Percentiles rank a stretch among this genome's conserved stretches.
Conservation (phyloP, 2,797 vertebrate species). For the Corythornis leucogaster region DNA sequence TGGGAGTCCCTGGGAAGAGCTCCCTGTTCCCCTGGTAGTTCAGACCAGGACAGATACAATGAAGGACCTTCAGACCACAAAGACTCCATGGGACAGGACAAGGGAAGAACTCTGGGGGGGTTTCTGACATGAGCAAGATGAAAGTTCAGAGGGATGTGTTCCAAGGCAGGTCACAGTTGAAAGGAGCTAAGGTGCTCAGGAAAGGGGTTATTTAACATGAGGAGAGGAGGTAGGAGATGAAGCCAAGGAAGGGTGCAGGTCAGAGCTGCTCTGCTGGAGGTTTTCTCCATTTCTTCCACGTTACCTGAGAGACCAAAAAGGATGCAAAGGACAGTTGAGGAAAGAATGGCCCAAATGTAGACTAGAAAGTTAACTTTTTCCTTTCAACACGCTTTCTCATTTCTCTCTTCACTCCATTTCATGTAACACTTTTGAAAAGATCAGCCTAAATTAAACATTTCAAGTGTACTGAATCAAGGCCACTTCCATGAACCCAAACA, state of each 20-base stretch:
- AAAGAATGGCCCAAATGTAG: not conserved
- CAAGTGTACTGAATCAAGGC: not conserved
- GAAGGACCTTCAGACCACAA: not conserved
- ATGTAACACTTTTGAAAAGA: not conserved
- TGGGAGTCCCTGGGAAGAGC: not conserved
- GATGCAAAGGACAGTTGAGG: not conserved
- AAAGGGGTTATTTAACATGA: not conserved
- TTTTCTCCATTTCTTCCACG: not conserved
- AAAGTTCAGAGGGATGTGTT: not conserved
- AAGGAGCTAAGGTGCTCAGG: not conserved
- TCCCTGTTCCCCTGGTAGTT: not conserved
- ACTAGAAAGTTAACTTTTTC: not conserved
- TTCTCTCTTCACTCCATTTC: not conserved
- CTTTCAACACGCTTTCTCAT: not conserved
- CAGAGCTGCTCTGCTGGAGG: not conserved
- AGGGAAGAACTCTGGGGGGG: too few species aligned
- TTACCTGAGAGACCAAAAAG: not conserved
- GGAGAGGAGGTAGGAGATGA: not conserved
- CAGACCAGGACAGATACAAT: not conserved
- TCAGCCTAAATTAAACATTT: not conserved
- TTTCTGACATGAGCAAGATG: not conserved
- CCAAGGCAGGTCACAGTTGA: not conserved
- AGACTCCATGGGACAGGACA: not conserved
- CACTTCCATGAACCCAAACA: not conserved
- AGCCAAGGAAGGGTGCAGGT: not conserved